phyloP scores from a whole-genome alignment of 2,888 invertebrate species.

The Myathropa florea region DNA sequence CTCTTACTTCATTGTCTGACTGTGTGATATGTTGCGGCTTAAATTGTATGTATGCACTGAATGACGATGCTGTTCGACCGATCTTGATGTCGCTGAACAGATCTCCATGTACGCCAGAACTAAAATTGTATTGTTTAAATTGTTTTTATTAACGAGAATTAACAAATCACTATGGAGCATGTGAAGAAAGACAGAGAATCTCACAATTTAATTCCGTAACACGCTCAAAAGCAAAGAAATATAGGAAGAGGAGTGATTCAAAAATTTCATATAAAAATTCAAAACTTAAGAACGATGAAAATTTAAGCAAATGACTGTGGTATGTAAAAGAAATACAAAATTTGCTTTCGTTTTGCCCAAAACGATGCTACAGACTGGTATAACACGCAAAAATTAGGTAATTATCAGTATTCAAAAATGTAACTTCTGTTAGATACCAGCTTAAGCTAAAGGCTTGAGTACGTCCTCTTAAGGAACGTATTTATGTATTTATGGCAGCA shows the following conservation, averaged over 20 bases:
- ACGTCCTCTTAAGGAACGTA: not conserved
- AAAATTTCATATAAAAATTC: not conserved
- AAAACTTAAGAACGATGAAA: not conserved
- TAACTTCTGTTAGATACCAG: not conserved
- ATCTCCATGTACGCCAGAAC: conserved; percentile 98
- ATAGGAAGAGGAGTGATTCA: not conserved
- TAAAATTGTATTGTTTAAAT: conserved; percentile 80
- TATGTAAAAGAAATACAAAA: not conserved
- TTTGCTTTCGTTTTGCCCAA: not conserved
- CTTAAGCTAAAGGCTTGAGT: not conserved
- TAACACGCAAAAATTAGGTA: not conserved
- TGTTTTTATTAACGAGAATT: not conserved
- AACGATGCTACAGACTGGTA: not conserved
- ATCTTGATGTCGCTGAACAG: conserved; percentile 90
- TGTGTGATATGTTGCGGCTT: conserved; percentile 79
- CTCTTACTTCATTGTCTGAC: conserved; percentile 80
- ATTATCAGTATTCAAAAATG: not conserved
- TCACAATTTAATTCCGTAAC: not conserved
- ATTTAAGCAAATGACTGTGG: not conserved
- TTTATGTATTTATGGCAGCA: not conserved
- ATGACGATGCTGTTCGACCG: conserved; percentile 90
- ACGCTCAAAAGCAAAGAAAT: not conserved
- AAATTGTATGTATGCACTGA: conserved; percentile 91
- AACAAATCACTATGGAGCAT: not conserved
- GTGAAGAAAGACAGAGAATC: not conserved